Evolutionary conservation across 2,888 invertebrate species (phyloP).

Genomic region (Drosophila neutralis): DNA sequence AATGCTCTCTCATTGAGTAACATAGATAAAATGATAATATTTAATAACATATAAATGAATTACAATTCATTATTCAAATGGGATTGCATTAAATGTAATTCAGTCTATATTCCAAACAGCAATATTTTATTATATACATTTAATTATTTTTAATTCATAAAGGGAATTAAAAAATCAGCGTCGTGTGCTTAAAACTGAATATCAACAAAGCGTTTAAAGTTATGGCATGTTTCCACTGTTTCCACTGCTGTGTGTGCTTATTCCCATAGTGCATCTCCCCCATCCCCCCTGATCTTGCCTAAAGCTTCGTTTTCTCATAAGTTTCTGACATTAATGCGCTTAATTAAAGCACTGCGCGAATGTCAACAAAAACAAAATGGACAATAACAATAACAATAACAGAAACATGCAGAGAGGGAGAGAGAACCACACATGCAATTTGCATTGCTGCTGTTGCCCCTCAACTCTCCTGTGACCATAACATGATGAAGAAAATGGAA

Average conservation of each 20-base stretch:
- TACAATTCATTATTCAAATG: background rate
- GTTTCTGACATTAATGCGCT: conserved; percentile 78
- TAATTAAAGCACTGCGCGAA: conserved; percentile 73
- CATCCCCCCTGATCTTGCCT: conserved; percentile 2
- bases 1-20: conserved; percentile 22
- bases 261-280: conserved; percentile 11
- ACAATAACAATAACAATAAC: conserved; percentile 12
- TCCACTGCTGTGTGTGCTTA: conserved; percentile 22
- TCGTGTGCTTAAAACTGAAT: conserved; percentile 60
- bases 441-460: conserved; percentile 42
- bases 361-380: conserved; percentile 55
- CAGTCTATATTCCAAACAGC: background rate
- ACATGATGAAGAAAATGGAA: conserved; percentile 54
- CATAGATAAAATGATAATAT: background rate
- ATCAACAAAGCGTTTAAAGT: conserved; percentile 76
- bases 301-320: conserved; percentile 57
- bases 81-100: background rate
- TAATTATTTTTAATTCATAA: background rate
- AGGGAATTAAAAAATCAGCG: conserved; percentile 21
- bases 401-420: conserved; percentile 7
- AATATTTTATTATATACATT: background rate
- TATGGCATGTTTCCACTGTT: conserved; percentile 52
- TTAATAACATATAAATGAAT: background rate
- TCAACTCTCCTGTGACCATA: conserved; percentile 31
- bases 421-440: conserved; percentile 46